Conservation (phyloP, 2,113 vertebrate genomes). For the Zapus hudsonius region DNA sequence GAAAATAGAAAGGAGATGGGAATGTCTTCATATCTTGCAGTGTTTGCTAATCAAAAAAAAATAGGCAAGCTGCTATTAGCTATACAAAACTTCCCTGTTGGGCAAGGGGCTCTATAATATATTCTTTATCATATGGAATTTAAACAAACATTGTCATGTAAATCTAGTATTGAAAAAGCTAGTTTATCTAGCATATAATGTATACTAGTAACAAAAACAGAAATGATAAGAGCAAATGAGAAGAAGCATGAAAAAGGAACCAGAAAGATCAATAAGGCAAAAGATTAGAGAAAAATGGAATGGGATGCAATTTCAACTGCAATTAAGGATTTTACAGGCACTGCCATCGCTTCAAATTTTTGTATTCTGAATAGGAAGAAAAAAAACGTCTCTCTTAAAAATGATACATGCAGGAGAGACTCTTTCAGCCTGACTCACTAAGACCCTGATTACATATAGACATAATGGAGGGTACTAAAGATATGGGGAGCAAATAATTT, state of each 20-base stretch:
- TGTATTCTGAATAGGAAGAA: background rate
- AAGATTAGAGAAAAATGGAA: background rate
- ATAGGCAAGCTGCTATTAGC: background rate
- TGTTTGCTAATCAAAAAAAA: background rate
- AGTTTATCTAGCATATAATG: constrained; percentile 6
- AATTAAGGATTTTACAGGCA: background rate
- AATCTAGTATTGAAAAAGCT: constrained; percentile 17
- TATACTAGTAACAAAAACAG: background rate
- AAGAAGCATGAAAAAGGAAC: background rate
- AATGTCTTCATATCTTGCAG: background rate
- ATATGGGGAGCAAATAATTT: background rate
- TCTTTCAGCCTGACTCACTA: background rate
- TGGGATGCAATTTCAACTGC: background rate
- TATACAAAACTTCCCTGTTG: background rate
- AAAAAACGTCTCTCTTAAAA: background rate
- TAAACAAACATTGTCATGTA: background rate
- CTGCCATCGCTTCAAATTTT: background rate
- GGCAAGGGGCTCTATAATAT: background rate
- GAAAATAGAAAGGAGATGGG: background rate
- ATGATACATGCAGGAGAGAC: background rate
- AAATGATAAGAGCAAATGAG: background rate
- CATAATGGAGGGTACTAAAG: background rate
- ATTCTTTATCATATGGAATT: background rate
- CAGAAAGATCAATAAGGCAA: background rate
- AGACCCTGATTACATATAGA: background rate